Evolutionary conservation across 1,140 invertebrate genomes (phyloP), one percentile per base, ranked within the genome.

Genomic region (Drosophila kikkawai): DNA sequence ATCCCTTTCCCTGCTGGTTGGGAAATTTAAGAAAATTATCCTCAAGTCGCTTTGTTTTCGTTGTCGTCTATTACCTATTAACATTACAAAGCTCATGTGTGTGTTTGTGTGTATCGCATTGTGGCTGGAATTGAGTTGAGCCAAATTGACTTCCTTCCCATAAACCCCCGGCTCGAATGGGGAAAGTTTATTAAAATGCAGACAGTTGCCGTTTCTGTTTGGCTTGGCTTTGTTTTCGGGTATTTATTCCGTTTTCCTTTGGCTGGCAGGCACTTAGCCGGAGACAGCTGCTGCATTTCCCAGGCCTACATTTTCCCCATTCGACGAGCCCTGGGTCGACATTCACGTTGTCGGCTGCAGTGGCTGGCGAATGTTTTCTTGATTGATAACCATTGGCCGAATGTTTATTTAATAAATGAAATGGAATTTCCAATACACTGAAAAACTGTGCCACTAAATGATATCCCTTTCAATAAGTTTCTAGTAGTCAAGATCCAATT

Each of bases 391-490:
- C 80, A 65, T 60, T 47, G 73, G 51, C 48, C 41, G 66, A 84
- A 84, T 81, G 69, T 84, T 80, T 83, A 88, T 79, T 88, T 87
- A 88, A 80, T 84, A 84, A 88, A 84, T 66, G 68, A 88, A 88
- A 78, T 68, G 55, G 47, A 73, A 51, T 74, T 65, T 56, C 50
- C 75, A 26, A 26, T 56, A 56, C 53, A 56, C 53, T 39, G 36
- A 4, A 39, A 39, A 12, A 26, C 26, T 6, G 0, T 13, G 0
- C 7, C 3, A 13, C 7, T 7, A 5, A 4, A 22, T 13, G 11
- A 5, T 47, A 22, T 7, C 6, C 2, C 5, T 45, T 19, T 2
- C 4, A 45, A 9, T 22, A 12, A 45, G 7, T 11, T 19, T 13
- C 22, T 0, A 22, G 5, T 7, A 19, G 2, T 26, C 1, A 13